Evolutionary conservation across 1,140 invertebrate species (phyloP).

Genomic region (Pogonus chalceus): DNA sequence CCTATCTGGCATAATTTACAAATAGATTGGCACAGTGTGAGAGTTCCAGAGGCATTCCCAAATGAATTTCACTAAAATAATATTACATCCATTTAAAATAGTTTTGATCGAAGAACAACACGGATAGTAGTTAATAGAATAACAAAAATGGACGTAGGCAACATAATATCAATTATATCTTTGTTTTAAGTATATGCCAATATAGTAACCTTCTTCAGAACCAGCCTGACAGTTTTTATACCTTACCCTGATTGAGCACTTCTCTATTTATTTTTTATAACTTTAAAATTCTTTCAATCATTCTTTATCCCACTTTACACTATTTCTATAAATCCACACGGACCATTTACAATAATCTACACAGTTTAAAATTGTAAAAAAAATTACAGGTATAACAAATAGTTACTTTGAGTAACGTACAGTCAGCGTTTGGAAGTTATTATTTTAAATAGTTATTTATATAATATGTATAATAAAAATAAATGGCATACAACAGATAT

Average conservation of each 20-base stretch:
- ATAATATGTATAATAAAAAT: slow-evolving; percentile 2
- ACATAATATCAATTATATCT: background rate
- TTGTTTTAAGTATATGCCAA: slow-evolving; percentile 1
- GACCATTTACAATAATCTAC: slow-evolving; percentile 1
- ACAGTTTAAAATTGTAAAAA: slow-evolving; percentile 8
- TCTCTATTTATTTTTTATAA: background rate
- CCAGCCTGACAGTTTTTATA: background rate
- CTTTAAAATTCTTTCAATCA: background rate
- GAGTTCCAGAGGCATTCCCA: background rate
- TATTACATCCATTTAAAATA: background rate
- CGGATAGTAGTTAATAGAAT: background rate
- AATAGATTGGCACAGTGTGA: background rate
- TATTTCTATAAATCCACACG: background rate
- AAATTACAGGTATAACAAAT: background rate
- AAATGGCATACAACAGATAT: background rate
- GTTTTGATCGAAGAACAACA: background rate
- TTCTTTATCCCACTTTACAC: no score
- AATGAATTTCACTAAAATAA: background rate
- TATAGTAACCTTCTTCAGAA: background rate
- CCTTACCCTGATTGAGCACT: background rate
- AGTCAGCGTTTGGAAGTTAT: slow-evolving; percentile 1
- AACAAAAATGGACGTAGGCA: background rate
- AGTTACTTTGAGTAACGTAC: background rate
- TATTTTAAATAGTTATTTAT: background rate
- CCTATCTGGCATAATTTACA: no score